Percentiles rank a stretch among this genome's conserved stretches.
These are phyloP conservation scores for Lysiphlebus fabarum DNA, from an alignment of 1,140 invertebrate genomes.

Conservation along the genomic window DNA sequence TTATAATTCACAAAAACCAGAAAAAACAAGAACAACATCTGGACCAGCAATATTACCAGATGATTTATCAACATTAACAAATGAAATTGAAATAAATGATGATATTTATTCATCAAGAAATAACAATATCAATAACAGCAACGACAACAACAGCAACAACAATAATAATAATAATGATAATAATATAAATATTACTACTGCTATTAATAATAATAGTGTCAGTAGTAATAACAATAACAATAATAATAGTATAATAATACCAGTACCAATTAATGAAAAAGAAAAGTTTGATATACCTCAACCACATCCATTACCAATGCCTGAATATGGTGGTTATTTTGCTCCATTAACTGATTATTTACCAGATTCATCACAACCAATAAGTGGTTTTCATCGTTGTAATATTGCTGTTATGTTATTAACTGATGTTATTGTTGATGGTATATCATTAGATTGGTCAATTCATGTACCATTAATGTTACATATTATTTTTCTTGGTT, in stretches of 20 bases:
- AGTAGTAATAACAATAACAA: constrained; percentile 31
- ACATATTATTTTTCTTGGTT: constrained; percentile 90
- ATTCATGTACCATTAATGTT: constrained; percentile 94
- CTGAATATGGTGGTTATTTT: constrained; percentile 98
- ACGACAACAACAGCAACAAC: constrained; percentile 34
- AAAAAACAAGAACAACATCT: constrained; percentile 62
- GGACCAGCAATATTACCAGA: constrained; percentile 64
- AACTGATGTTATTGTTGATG: constrained; percentile 91
- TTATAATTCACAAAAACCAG: constrained; percentile 56
- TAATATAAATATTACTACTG: too few species aligned
- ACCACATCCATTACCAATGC: constrained; percentile 95
- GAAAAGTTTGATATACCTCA: constrained; percentile 70
- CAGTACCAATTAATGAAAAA: constrained; percentile 19
- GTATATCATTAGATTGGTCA: constrained; percentile 90
- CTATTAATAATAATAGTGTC: constrained; percentile 19
- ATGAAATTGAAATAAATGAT: constrained; percentile 57
- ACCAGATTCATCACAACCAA: constrained; percentile 85
- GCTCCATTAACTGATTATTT: constrained; percentile 92
- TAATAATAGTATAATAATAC: constrained; percentile 16
- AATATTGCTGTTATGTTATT: constrained; percentile 96
- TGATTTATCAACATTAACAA: constrained; percentile 57
- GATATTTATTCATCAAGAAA: constrained; percentile 43
- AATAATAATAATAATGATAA: too few species aligned
- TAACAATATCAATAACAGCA: constrained; percentile 3
- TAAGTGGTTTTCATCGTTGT: constrained; percentile 92